Evolutionary conservation across 2,113 vertebrate species (phyloP).

Genomic region (Collichthys lucidus): DNA sequence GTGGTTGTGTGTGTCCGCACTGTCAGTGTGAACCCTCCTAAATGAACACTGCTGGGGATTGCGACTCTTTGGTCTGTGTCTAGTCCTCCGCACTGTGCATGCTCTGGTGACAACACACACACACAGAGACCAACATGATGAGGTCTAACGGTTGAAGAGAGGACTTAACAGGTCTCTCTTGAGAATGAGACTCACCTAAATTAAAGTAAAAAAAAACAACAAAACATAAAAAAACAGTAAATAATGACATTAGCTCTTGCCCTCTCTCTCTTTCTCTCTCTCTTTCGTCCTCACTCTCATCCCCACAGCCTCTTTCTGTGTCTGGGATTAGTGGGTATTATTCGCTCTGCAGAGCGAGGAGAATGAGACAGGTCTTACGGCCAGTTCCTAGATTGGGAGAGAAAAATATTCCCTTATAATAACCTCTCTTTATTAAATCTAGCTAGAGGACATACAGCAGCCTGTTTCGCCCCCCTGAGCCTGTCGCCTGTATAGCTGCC

Average conservation of each 20-base stretch:
- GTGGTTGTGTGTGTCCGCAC: constrained; percentile 10
- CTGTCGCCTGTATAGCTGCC: constrained; percentile 25
- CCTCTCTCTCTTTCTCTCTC: not conserved
- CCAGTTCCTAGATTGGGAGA: constrained; percentile 67
- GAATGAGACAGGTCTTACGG: constrained; percentile 74
- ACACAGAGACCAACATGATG: constrained; percentile 7
- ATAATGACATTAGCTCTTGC: constrained; percentile 53
- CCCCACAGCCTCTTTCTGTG: constrained; percentile 37
- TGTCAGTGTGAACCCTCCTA: constrained; percentile 48
- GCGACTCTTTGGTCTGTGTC: constrained; percentile 55
- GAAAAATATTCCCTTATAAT: constrained; percentile 72
- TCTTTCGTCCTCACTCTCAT: constrained; percentile 4
- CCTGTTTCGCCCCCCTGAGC: constrained; percentile 27
- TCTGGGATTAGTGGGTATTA: constrained; percentile 79
- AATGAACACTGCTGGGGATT: constrained; percentile 68
- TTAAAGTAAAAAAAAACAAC: no score
- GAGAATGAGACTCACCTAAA: no score
- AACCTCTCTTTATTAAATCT: constrained; percentile 76
- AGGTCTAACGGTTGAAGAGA: constrained; percentile 34
- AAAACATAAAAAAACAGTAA: constrained; percentile 37
- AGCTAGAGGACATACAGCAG: constrained; percentile 53
- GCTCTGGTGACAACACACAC: constrained; percentile 36
- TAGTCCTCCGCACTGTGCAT: constrained; percentile 39
- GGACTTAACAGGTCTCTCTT: not conserved
- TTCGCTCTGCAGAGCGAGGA: constrained; percentile 72